phyloP scores from a whole-genome alignment of 2,113 vertebrate genomes.

The Syrrhaptes paradoxus region DNA sequence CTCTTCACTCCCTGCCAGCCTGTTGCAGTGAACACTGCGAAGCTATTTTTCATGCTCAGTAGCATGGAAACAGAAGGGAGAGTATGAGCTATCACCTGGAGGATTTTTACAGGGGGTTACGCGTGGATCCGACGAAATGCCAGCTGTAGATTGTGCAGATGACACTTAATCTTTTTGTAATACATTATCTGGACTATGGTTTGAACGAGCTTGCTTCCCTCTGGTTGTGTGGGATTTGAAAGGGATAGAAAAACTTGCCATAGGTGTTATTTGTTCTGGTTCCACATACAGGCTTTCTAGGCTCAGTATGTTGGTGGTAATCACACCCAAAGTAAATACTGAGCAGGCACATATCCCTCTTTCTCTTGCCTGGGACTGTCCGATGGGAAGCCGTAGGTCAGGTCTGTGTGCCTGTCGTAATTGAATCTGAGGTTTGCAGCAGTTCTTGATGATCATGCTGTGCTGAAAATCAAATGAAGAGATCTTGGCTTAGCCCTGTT shows the following conservation, averaged over 20 bases:
- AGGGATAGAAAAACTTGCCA: not conserved
- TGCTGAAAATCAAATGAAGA: not conserved
- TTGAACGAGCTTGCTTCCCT: not conserved
- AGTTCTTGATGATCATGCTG: not conserved
- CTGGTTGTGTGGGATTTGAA: not conserved
- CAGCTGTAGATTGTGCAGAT: not conserved
- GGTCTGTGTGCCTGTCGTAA: not conserved
- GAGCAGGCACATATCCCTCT: accelerated
- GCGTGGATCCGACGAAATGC: accelerated
- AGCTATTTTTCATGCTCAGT: not conserved
- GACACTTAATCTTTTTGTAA: not conserved
- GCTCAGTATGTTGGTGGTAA: accelerated
- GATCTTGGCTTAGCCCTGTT: not conserved
- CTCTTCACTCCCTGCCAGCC: not conserved
- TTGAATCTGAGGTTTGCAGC: not conserved
- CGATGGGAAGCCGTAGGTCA: accelerated
- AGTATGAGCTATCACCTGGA: not conserved
- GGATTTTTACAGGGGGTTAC: not conserved
- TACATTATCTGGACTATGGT: accelerated
- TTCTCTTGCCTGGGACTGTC: not conserved
- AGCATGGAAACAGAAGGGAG: not conserved
- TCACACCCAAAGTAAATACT: not conserved
- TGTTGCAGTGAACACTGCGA: not conserved
- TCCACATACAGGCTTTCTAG: accelerated
- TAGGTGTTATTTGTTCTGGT: not conserved